Conservation (phyloP, 2,888 invertebrate genomes). For the Plagiodera versicolora region DNA sequence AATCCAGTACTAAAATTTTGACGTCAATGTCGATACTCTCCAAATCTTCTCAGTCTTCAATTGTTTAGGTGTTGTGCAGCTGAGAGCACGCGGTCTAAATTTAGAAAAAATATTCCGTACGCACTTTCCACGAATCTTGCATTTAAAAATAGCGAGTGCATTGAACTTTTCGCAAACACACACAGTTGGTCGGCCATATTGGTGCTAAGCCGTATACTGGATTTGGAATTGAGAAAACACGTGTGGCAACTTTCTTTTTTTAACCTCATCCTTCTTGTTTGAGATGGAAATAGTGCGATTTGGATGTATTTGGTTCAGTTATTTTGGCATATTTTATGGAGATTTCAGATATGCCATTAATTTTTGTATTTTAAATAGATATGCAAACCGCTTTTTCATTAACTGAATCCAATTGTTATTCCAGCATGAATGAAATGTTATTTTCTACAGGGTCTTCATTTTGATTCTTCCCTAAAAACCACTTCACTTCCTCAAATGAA, state of each 20-base stretch:
- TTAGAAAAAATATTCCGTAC: constrained; percentile 27
- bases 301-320: background rate
- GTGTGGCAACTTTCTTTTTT: constrained; percentile 4
- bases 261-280: too few relatives aligned
- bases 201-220: constrained; percentile 10
- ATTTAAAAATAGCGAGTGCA: constrained; percentile 35
- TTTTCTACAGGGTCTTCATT: too few relatives aligned
- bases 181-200: constrained; percentile 4
- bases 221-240: background rate
- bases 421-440: too few relatives aligned
- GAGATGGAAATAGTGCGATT: background rate
- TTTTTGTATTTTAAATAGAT: background rate
- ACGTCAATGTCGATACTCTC: too few relatives aligned
- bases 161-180: constrained; percentile 34
- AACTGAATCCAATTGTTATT: too few relatives aligned
- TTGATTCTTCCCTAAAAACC: too few relatives aligned
- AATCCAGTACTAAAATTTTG: too few relatives aligned
- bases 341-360: background rate
- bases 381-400: too few relatives aligned
- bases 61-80: background rate
- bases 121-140: constrained; percentile 22
- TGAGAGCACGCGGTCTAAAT: constrained; percentile 20
- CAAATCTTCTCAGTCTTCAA: background rate
- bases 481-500: background rate
- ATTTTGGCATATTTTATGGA: background rate